Conservation (phyloP, 1,140 invertebrate species). For the Bombyx mori region DNA sequence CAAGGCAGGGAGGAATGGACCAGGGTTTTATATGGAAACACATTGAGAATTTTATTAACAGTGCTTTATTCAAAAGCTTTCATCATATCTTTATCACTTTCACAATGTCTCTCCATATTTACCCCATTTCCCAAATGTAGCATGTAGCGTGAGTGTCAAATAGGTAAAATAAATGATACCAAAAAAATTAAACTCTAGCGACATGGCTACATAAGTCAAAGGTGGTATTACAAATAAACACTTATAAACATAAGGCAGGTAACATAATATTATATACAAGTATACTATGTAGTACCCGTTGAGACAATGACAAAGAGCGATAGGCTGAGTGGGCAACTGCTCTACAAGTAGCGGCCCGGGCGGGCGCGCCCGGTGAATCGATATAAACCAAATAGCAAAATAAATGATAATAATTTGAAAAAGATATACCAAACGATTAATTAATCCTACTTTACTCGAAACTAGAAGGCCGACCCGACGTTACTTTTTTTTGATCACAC, state of each 20-base stretch:
- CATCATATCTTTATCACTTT: slow-evolving; percentile 71
- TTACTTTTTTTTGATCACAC: slow-evolving; percentile 37
- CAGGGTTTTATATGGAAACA: slow-evolving; percentile 73
- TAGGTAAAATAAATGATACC: slow-evolving; percentile 61
- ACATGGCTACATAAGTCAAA: slow-evolving; percentile 73
- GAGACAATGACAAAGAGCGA: slow-evolving; percentile 67
- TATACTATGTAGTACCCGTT: slow-evolving; percentile 56
- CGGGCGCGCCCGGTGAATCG: slow-evolving; percentile 27
- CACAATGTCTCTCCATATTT: slow-evolving; percentile 77
- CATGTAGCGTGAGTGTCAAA: slow-evolving; percentile 63
- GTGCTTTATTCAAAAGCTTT: slow-evolving; percentile 76
- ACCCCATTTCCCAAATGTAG: slow-evolving; percentile 73
- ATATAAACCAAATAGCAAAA: slow-evolving; percentile 50
- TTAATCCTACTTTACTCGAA: slow-evolving; percentile 45
- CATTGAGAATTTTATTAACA: slow-evolving; percentile 75
- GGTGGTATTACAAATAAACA: slow-evolving; percentile 73
- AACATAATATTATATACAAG: slow-evolving; percentile 63
- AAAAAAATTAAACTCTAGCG: slow-evolving; percentile 55
- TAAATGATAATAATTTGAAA: slow-evolving; percentile 44
- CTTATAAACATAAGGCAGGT: slow-evolving; percentile 68
- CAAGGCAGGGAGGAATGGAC: slow-evolving; percentile 1
- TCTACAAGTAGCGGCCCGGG: slow-evolving; percentile 20
- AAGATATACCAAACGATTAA: slow-evolving; percentile 48
- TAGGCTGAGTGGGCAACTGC: slow-evolving; percentile 44
- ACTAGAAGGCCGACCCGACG: slow-evolving; percentile 38